Evolutionary conservation across 1,140 invertebrate species (phyloP).

Genomic region (Rhagoletis pomonella): DNA sequence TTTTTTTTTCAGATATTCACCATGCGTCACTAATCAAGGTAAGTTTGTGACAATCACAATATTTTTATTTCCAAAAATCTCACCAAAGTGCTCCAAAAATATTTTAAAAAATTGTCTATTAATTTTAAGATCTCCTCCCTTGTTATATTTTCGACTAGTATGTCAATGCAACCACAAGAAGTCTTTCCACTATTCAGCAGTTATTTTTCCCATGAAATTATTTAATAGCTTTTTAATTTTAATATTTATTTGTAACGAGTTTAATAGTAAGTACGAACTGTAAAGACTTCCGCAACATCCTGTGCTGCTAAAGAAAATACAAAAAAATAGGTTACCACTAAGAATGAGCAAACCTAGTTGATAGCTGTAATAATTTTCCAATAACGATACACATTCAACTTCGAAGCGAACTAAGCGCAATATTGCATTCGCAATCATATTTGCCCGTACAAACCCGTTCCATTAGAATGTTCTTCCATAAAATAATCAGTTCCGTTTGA

Average conservation of each 20-base stretch:
- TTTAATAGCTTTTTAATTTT: not conserved
- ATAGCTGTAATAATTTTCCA: not conserved
- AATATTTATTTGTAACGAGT: not conserved
- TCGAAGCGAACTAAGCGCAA: no score
- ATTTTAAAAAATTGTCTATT: no score
- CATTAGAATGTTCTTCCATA: no score
- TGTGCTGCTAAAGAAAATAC: not conserved
- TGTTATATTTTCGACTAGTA: no score
- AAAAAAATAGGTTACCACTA: not conserved
- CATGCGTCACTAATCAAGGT: not conserved
- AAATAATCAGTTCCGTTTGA: no score
- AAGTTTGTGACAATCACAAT: not conserved
- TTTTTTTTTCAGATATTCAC: not conserved
- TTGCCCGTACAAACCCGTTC: no score
- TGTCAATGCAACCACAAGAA: no score
- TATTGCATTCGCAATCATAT: no score
- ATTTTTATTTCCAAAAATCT: not conserved
- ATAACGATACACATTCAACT: not conserved
- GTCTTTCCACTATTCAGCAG: not conserved
- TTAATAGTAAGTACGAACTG: not conserved
- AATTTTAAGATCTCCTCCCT: no score
- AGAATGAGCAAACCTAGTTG: not conserved
- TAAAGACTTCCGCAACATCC: conserved; percentile 10
- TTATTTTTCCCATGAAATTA: not conserved
- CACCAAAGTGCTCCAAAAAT: no score